Base-by-base conservation (phyloP, 92 coral and sea anemone genomes). In the Meandrina meandrites region DNA sequence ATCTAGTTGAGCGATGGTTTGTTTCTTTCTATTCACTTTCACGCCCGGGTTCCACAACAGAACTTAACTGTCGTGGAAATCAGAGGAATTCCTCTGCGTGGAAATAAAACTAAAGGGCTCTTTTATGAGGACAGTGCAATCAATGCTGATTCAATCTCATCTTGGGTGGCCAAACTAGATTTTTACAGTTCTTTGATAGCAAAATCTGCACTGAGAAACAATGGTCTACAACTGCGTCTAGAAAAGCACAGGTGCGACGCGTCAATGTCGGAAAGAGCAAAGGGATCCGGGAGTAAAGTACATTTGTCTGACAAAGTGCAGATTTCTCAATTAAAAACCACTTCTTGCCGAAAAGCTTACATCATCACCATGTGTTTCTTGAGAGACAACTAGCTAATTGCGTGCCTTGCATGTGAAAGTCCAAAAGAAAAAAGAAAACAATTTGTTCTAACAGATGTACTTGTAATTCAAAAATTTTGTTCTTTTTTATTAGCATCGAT, bases 141-240 rank as follows among this genome's bases (percentile, higher is more conserved):
- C 35, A 66, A 66, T 66, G 71, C 71, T 66, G 71, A 10, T 66
- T 42, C 69, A 54, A 21, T 34, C 28, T 79, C 66, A 79, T 79
- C 64, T 51, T 79, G 67, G 82, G 82, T 79, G 82, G 82, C 54
- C 66, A 79, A 34, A 73, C 48, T 73, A 73, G 28, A 37, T 73
- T 18, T 36, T 18, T 36, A 73, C 6, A 51, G 18, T 27, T 45
- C 18, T 73, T 73, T 37, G 12, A 11, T 36, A 42, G 30, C 14
- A 66, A 64, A 66, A 66, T n/a, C 35, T 66, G 35, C 71, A 22
- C 28, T 37, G n/a, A 8, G 78, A 73, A 72, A 72, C 75, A 35
- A 73, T 73, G 78, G 28, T 36, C 50, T 73, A 36, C 45, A 73
- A 24, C 48, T 18, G 15, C 24, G 27, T 35, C 78, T 10, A 3